Evolutionary conservation across 2,113 vertebrate genomes (phyloP), one percentile per base, ranked within the genome.

Genomic region (Chloebia gouldiae): DNA sequence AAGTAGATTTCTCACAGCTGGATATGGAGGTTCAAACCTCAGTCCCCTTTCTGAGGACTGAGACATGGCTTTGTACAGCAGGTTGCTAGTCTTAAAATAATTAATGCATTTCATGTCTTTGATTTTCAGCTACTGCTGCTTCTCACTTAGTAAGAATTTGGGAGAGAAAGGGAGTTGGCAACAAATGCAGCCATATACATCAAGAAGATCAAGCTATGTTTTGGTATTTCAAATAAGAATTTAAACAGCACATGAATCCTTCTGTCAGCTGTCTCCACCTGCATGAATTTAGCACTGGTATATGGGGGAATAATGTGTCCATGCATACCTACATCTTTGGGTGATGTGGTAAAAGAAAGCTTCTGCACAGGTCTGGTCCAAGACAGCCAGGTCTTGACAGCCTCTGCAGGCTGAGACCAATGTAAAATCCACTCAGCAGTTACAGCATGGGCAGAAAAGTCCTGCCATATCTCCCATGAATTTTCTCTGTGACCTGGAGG

Each of bases 281-380:
- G 44, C 56, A 68, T 20, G 3, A 66, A 51, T 88, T 80, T 64
- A 75, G 19, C 2, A 2, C 14, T 60, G 44, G 30, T 9, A 8
- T 8, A 66, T 0, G 0, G 23, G 12, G 13, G 23, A 0, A 4
- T 76, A 60, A 49, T 6, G 15, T 8, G 8, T 42, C 61, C 37
- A 35, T 27, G 25, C 22, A 19, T 24, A 57, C 28, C 22, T 2
- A 0, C 16, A 50, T 31, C 47, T 75, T 33, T 1, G 0, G 56
- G 22, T 15, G 10, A 53, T 6, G 22, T 28, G 39, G 39, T 16
- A 18, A 66, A 82, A 88, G 59, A 15, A 61, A 57, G 27, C n/a
- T 81, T 68, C 40, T 63, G 61, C 42, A n/a, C 6, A 31, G 33
- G 13, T 25, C 71, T 73, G 28, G 47, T 51, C 24, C 37, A 57